A percentile compares a stretch with the other conserved stretches of the same genome.
Evolutionary conservation across 2,113 vertebrate genomes (phyloP).

Genomic region (Cacatua alba): DNA sequence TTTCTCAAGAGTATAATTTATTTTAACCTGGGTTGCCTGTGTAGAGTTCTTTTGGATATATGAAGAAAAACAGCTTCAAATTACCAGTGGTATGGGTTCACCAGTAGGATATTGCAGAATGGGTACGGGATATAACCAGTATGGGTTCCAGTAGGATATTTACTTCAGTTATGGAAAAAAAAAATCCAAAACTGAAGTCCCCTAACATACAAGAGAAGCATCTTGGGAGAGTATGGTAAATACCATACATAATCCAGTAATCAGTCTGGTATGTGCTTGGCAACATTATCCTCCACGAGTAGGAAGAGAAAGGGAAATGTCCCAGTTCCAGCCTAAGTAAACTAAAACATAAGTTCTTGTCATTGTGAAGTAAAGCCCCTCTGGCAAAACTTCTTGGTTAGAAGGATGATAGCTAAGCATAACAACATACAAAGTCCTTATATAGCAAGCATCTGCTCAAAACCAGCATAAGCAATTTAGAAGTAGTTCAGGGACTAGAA

Average conservation of each 20-base stretch:
- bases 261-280: neutral
- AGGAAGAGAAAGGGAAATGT: neutral
- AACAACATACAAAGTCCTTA: neutral
- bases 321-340: neutral
- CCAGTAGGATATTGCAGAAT: neutral
- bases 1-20: neutral
- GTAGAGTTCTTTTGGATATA: neutral
- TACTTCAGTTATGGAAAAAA: neutral
- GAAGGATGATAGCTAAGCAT: neutral
- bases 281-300: neutral
- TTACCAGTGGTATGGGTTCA: neutral
- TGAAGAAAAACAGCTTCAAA: neutral
- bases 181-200: neutral
- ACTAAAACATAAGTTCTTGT: neutral
- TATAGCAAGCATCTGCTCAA: neutral
- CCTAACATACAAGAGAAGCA: neutral
- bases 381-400: conserved; percentile 8
- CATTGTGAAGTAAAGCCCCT: neutral
- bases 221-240: neutral
- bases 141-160: neutral
- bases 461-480: neutral
- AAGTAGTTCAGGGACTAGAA: conserved; percentile 6
- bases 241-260: neutral
- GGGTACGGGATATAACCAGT: neutral
- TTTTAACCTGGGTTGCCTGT: neutral